Evolutionary conservation across 2,797 vertebrate genomes (phyloP), one percentile per base, ranked within the genome.

Genomic region (Erithacus rubecula): DNA sequence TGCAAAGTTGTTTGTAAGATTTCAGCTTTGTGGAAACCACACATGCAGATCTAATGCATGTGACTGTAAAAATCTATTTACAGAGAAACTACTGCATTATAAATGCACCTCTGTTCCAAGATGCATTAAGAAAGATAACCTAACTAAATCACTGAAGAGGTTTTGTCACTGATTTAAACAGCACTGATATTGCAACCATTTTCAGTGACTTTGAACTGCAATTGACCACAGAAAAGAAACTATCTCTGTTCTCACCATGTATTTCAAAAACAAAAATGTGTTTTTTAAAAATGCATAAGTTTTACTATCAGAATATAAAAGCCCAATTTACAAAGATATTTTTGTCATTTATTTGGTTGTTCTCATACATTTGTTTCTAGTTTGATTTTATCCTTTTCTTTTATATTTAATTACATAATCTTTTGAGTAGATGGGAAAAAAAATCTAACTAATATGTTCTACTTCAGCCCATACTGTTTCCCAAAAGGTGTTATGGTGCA

Each of bases 321-420:
- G 44, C 15, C 1, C 60, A 80, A 84, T 81, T 88, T 64, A 72
- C 56, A 77, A 83, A 81, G 21, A 68, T 89, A 44, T 88, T 96
- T 96, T 92, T 23, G 72, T 71, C 24, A 63, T 83, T 75, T 6
- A 53, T 65, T 58, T 10, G 11, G 10, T 60, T 43, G 3, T 43
- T 95, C 13, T 83, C 55, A 76, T 56, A 85, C 29, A 55, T 74
- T 94, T 93, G n/a, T 18, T 46, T 94, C 15, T 60, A 46, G 4
- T 34, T 72, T 49, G 6, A 10, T 69, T 93, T 60, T 29, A 17
- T 32, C 4, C 0, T 39, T 41, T 89, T 60, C 74, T 93, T 93
- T 94, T 83, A 77, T 32, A 89, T 93, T 95, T 96, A 96, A 96
- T 96, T 95, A 71, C 74, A 87, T 79, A 91, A 87, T 85, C 60